Base-by-base conservation (phyloP, 2,797 vertebrate genomes). In the Sylvilagus floridanus region DNA sequence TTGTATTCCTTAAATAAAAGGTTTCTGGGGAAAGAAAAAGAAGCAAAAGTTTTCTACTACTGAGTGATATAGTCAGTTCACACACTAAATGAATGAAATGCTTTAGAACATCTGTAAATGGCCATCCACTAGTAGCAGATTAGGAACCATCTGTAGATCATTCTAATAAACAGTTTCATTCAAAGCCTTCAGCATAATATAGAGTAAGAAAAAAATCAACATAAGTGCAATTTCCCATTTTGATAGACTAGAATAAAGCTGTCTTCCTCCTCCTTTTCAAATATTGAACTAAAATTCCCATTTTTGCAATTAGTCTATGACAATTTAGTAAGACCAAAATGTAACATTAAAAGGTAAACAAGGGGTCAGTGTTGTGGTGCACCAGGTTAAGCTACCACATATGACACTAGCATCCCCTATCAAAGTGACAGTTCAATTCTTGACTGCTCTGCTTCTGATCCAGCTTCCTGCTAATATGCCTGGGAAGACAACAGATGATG, bases 251-350 rank as follows among this genome's bases (percentile, higher is more conserved):
- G 16, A 87, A 52, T 13, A 52, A 69, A 32, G 60, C 42, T 47
- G 42, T 83, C 4, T 0, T 30, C 21, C 71, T 76, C 28, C 10
- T 75, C 4, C 32, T 90, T 84, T 90, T 57, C 24, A 86, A 90
- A 86, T 26, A 76, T 5, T 63, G 11, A 79, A 92, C 47, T 42
- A 52, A 79, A 69, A 47, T 81, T 87, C 32, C 52, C 65, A 82
- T 82, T 4, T 71, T 54, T 66, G 77, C 19, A 50, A 62, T 69
- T n/a, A 94, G 28, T 60, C 63, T 17, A 57, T 65, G 63, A 71
- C 5, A 66, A 85, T 62, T 85, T 83, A 83, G 37, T 54, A 87
- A 83, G 30, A 90, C 28, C 42, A 83, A 65, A 93, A 77, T 62
- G 52, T 24, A 63, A 54, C 90, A 77, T 35, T 37, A 69, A 90